These are phyloP conservation scores for Nymphalis polychloros DNA, from an alignment of 2,888 invertebrate genomes.

Conservation along the genomic window DNA sequence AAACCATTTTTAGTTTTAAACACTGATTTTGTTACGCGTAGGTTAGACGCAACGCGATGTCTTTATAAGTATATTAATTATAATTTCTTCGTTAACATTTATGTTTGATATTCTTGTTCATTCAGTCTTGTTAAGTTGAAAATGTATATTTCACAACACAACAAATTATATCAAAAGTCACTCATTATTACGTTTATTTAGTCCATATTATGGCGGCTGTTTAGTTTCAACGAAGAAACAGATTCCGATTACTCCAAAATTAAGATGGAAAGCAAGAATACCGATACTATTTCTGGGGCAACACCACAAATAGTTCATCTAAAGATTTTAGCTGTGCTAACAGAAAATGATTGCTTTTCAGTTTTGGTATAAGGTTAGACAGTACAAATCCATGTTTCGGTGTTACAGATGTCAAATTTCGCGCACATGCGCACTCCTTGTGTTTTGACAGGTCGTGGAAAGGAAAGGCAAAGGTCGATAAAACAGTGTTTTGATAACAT, in stretches of 20 bases:
- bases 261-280: constrained; percentile 3
- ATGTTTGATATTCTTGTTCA: constrained; percentile 7
- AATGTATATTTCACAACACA: constrained; percentile 30
- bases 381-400: constrained; percentile 43
- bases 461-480: constrained; percentile 61
- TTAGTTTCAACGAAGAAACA: constrained; percentile 36
- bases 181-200: constrained; percentile 31
- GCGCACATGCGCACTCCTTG: constrained; percentile 61
- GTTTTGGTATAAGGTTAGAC: constrained; percentile 36
- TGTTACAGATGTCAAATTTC: constrained; percentile 64
- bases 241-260: constrained; percentile 6
- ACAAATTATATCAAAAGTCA: constrained; percentile 28
- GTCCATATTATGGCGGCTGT: constrained; percentile 60
- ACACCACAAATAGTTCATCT: constrained; percentile 13
- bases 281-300: constrained; percentile 12
- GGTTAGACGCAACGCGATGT: constrained; percentile 22
- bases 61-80: constrained; percentile 8
- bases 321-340: constrained; percentile 19
- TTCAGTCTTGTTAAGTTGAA: constrained; percentile 25
- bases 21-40: constrained; percentile 37
- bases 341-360: constrained; percentile 40
- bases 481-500: constrained; percentile 49
- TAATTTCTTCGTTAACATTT: constrained; percentile 21
- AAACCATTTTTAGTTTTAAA: constrained; percentile 42
- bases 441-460: constrained; percentile 57